Evolutionary conservation across 2,113 vertebrate species (phyloP), one percentile per base, ranked within the genome.

Genomic region (Erythrocercus mccallii): DNA sequence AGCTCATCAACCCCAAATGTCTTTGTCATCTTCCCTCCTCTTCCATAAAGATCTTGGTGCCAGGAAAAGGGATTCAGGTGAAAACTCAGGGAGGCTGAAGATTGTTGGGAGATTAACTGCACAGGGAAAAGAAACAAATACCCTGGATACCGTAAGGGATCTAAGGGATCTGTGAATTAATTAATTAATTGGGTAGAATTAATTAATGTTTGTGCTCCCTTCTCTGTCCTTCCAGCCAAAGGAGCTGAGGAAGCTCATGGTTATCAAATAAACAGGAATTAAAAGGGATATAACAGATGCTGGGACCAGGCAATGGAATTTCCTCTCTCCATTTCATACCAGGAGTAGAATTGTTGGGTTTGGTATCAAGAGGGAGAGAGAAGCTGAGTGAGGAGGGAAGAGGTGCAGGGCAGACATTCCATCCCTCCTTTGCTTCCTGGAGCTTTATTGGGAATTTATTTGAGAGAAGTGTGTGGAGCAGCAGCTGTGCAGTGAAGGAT

Each of bases 201-300:
- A 62, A 85, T 48, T 74, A 64, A 4, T 5, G 91, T 80, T 97
- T 98, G 98, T 95, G 96, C 95, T 95, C 79, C 96, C 97, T 97
- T 98, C 98, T 98, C 98, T 98, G 98, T 97, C 98, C 97, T 97
- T 98, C 97, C 96, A 73, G 74, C 92, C 96, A 97, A 98, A 96
- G 97, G 96, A 98, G 98, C 97, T 98, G 97, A 98, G 98, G 98
- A 90, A 94, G 92, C 95, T 96, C 66, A n/a, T 53, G 89, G 92
- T 71, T 88, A 73, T 53, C 97, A 97, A 97, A 89, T 70, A 90
- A 96, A 86, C 69, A 82, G 98, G n/a, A 96, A 98, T 97, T 97
- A 98, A 98, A 97, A 95, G 97, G 98, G 96, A 97, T 97, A 85
- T 96, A 98, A 97, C 97, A 97, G 97, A 96, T 91, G 92, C 98